Base-by-base conservation (phyloP, 2,888 invertebrate genomes). In the Rotaria magnacalcarata region DNA sequence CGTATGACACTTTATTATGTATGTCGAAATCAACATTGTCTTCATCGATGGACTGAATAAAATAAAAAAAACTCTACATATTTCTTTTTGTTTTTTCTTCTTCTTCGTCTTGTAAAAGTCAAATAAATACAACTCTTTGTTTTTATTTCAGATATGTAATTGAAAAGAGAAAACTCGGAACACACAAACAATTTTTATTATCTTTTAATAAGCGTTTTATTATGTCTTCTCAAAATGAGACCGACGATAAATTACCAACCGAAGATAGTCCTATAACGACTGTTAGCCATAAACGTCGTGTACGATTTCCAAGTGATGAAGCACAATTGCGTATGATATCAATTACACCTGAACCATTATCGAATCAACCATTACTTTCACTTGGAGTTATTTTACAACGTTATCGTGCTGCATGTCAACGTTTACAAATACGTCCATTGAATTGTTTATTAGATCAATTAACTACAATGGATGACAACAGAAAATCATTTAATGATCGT, bases 1-100 rank as follows among this genome's bases (percentile, higher is more conserved):
- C 58, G 67, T 58, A 87, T 87, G 87, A 87, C 87, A 21, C 85
- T 87, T 27, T 87, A 87, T 56, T 87, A 85, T 60, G 87, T 87
- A 24, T 87, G 87, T n/a, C 67, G 85, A 84, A 87, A 86, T 47
- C 84, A 85, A 43, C 85, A 85, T 80, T 87, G 87, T 56, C 80
- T 80, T 24, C n/a, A 80, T 80, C 80, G 80, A 80, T 80, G 47
- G 47, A 80, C 80, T n/a, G 80, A 80, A 80, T 80, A 47, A 47
- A 80, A 80, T 80, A 47, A 80, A 47, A 11, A 47, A 7, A 19
- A 74, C 27, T 27, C 0, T 67, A 1, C 19, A 14, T 19, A 14
- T 34, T 67, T 6, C 34, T 67, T 3, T 16, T 67, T 67, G 14
- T 27, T 60, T 60, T n/a, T 60, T 60, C 8, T 2, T 56, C 5